A percentile compares a stretch with the other conserved stretches of the same genome.
Conservation (phyloP, 2,113 vertebrate species). For the Pelobates fuscus region DNA sequence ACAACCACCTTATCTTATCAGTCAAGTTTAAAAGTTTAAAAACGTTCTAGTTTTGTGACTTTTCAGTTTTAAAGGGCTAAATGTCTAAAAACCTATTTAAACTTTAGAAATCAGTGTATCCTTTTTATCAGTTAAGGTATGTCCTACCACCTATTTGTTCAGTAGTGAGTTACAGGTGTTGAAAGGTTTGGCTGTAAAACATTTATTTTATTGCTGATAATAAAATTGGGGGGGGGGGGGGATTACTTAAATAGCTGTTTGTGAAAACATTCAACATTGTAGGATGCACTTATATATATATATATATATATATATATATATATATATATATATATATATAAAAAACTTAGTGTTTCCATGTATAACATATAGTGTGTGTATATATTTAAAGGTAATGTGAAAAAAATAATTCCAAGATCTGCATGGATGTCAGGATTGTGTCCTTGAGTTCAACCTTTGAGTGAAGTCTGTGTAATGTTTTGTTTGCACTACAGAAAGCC, state of each 20-base stretch:
- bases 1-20: not conserved
- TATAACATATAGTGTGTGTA: not conserved
- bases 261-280: not conserved
- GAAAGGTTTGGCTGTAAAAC: slow-evolving; percentile 48
- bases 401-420: not conserved
- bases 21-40: slow-evolving; percentile 29
- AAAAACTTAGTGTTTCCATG: not conserved
- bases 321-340: too few relatives aligned
- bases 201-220: slow-evolving; percentile 38
- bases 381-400: not conserved
- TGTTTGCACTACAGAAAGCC: slow-evolving; percentile 9
- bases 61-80: not conserved
- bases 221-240: too few relatives aligned
- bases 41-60: not conserved
- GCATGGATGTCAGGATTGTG: not conserved
- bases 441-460: slow-evolving; percentile 11
- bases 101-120: not conserved
- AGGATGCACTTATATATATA: too few relatives aligned
- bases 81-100: not conserved
- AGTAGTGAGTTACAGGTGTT: slow-evolving; percentile 13
- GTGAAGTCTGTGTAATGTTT: too few relatives aligned
- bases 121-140: too few relatives aligned
- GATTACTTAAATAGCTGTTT: not conserved
- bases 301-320: too few relatives aligned
- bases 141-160: slow-evolving; percentile 47